Evolutionary conservation across 2,888 invertebrate genomes (phyloP).

Genomic region (Cataglyphis livida): DNA sequence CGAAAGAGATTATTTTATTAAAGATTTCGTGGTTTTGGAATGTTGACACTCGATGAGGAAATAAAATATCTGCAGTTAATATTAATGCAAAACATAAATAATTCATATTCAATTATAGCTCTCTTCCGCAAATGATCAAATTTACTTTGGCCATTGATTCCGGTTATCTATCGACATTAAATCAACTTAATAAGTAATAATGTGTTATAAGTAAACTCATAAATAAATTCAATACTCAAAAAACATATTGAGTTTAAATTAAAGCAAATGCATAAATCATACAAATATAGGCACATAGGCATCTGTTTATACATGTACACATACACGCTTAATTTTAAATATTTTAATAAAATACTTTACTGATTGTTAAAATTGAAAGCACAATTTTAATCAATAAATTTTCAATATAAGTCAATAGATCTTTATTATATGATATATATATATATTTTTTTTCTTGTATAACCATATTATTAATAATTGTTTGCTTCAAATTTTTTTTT

Average conservation of each 20-base stretch:
- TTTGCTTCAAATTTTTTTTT: not conserved
- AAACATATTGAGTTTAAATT: not conserved
- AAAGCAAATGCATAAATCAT: not conserved
- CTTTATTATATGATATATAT: not conserved
- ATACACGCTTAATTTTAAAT: not conserved
- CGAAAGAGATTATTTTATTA: slow-evolving; percentile 6
- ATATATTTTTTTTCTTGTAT: not conserved
- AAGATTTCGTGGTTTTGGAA: slow-evolving; percentile 30
- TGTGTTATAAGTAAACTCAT: slow-evolving; percentile 26
- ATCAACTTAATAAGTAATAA: slow-evolving; percentile 20
- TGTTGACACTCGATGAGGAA: slow-evolving; percentile 4
- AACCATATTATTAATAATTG: not conserved
- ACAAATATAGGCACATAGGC: not conserved
- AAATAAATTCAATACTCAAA: not conserved
- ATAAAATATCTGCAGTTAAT: slow-evolving; percentile 53
- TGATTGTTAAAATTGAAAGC: not conserved
- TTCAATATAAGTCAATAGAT: not conserved
- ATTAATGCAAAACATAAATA: slow-evolving; percentile 56
- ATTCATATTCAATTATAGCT: slow-evolving; percentile 64
- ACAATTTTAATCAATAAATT: no score
- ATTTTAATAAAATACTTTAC: not conserved
- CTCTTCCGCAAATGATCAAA: slow-evolving; percentile 38
- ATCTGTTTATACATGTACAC: not conserved
- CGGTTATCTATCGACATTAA: not conserved
- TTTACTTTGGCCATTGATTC: slow-evolving; percentile 14